phyloP scores from a whole-genome alignment of 2,888 invertebrate genomes.

The Myopa testacea region DNA sequence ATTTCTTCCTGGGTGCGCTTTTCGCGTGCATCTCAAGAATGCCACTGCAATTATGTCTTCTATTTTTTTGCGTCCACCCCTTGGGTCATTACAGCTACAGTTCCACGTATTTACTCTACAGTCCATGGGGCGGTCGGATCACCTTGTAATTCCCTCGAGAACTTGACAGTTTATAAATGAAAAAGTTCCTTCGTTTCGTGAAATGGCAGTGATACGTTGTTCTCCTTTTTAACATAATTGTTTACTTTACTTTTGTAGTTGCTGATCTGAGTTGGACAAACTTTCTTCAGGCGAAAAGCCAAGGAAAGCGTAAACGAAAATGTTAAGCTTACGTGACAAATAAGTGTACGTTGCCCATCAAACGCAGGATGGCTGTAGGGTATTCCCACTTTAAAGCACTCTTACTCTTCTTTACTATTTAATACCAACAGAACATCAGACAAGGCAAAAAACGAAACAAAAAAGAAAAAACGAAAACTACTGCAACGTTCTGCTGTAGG shows the following conservation, averaged over 20 bases:
- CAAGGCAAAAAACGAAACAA: not conserved
- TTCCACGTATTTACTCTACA: not conserved
- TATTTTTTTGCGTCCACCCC: not conserved
- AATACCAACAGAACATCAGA: not conserved
- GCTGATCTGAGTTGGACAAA: too few species aligned
- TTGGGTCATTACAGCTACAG: not conserved
- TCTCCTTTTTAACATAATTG: too few species aligned
- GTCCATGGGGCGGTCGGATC: not conserved
- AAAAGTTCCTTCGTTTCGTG: too few species aligned
- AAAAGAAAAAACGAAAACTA: constrained; percentile 5
- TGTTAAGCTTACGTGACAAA: too few species aligned
- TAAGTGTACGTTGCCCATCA: too few species aligned
- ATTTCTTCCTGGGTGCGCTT: constrained; percentile 3
- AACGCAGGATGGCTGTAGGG: not conserved
- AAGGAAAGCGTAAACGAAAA: too few species aligned
- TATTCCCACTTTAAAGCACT: not conserved
- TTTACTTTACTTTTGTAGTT: too few species aligned
- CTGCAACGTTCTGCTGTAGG: not conserved
- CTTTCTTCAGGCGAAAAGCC: too few species aligned
- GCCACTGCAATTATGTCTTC: constrained; percentile 24
- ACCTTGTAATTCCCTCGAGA: not conserved
- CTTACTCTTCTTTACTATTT: not conserved
- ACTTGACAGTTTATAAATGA: too few species aligned
- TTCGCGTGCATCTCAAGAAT: constrained; percentile 3
- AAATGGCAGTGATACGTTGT: too few species aligned